A percentile compares a stretch with the other conserved stretches of the same genome.
Evolutionary conservation across 2,888 invertebrate species (phyloP).

Genomic region (Lutraria lutraria): DNA sequence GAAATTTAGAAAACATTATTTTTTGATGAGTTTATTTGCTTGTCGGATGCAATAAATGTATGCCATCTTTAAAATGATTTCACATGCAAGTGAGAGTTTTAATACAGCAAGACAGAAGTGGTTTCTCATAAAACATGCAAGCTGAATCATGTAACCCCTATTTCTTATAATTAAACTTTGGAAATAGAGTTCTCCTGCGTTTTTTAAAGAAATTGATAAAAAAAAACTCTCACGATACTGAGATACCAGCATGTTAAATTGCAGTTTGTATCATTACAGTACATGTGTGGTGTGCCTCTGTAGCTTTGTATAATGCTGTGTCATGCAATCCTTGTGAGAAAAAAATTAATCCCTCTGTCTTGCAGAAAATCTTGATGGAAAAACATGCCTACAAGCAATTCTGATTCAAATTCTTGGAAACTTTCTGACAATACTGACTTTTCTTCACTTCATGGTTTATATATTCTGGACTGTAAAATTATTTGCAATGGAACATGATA

Average conservation of each 20-base stretch:
- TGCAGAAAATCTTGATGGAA: neutral
- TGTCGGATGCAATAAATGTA: neutral
- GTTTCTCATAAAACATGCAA: neutral
- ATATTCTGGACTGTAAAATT: too few relatives aligned
- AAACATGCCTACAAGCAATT: neutral
- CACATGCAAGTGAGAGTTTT: neutral
- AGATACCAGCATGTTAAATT: neutral
- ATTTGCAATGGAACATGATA: too few relatives aligned
- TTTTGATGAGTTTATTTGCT: neutral
- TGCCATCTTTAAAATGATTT: neutral
- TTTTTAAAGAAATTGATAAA: neutral
- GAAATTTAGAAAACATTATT: neutral
- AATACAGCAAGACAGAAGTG: neutral
- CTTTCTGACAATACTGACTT: too few relatives aligned
- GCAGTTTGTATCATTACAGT: neutral
- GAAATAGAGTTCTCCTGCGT: neutral
- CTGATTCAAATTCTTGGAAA: too few relatives aligned
- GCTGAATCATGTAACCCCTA: slow-evolving; percentile 5
- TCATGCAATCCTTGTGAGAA: slow-evolving; percentile 7
- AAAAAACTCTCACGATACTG: neutral
- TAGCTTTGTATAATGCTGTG: neutral
- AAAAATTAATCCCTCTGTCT: neutral
- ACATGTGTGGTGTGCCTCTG: neutral
- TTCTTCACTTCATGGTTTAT: too few relatives aligned
- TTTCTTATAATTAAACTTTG: slow-evolving; percentile 12